Evolutionary conservation across 2,888 invertebrate genomes (phyloP), one percentile per base, ranked within the genome.

Genomic region (Metacarcinus magister): DNA sequence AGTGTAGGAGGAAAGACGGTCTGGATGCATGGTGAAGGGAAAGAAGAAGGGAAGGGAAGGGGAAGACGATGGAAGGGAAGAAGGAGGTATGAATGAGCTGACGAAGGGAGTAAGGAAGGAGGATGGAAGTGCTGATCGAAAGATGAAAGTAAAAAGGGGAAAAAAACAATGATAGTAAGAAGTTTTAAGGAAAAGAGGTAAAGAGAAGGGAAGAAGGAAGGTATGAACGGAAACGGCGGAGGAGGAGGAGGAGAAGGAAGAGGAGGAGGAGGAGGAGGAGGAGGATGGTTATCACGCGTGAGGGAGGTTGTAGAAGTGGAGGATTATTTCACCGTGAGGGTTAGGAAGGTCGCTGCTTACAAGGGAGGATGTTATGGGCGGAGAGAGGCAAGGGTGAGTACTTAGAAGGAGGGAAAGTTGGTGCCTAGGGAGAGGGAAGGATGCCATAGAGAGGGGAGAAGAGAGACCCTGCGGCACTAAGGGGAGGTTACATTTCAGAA

Each of bases 361-460:
- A 44, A 10, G 89, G 44, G 89, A 89, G 89, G 44, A 44, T 19
- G 39, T 43, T 39, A 89, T 39, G 44, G 89, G 16, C 19, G 10
- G 89, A 32, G 89, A 39, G 39, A 89, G 39, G 89, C 23, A 0
- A 89, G 89, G 44, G 89, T 16, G 89, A 43, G 44, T 43, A 43
- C 39, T 39, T 43, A 75, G 75, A 75, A 28, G 75, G 75, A 7
- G 28, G 75, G n/a, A 16, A 75, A 75, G 75, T 75, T 75, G 75
- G 75, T 75, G 75, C n/a, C 75, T 75, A 44, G 91, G 28, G 91
- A 91, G 91, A 91, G 91, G 28, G 91, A 91, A 2, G 91, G 32
- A 32, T n/a, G 44, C 19, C 7, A 44, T 8, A n/a, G 13, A 91
- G 23, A 91, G 46, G 28, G 28, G 91, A 91, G 91, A 91, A 46